Evolutionary conservation across 2,888 invertebrate species (phyloP), one percentile per base, ranked within the genome.

Genomic region (Drosophila basisetae): DNA sequence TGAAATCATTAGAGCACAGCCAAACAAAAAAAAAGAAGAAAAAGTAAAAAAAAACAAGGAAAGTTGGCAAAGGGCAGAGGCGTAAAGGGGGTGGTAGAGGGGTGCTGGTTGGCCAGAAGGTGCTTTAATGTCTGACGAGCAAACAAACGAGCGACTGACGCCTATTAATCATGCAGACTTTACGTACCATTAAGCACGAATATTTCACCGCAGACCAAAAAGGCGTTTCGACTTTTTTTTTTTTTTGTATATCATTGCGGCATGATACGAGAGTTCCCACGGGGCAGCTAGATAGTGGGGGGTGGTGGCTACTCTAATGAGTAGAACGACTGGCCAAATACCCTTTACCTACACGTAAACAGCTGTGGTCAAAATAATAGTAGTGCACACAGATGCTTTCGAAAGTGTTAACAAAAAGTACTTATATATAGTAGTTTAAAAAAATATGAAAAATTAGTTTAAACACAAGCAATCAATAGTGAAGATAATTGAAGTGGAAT

Each of bases 81-180:
- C 13, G 25, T 47, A 11, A n/a, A 9, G 11, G 4, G 3, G 6
- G 4, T 11, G 28, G n/a, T 31, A n/a, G 22, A n/a, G 16, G 3
- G 28, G 25, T n/a, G 22, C 47, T 25, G 47, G 7, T 39, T 37
- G 58, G 49, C 13, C 13, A 7, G 11, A 28, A 56, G 68, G 41
- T 49, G 77, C 73, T 74, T 81, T 82, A 84, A 84, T 86, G 87
- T 82, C 87, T 84, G 84, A 78, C 77, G 84, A 87, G 76, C 84
- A 79, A 86, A 82, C 84, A 85, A 84, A 78, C 86, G 74, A 76
- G 67, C 90, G 71, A 90, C 85, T 83, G 89, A 81, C 81, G 85
- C 89, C 90, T 87, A 87, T 87, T 90, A 87, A 87, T 87, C 87
- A 87, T 87, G 85, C 88, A 80, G 87, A 81, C 84, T 90, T 87